Evolutionary conservation across 2,797 vertebrate species (phyloP).

Genomic region (Diglossa cyanea): DNA sequence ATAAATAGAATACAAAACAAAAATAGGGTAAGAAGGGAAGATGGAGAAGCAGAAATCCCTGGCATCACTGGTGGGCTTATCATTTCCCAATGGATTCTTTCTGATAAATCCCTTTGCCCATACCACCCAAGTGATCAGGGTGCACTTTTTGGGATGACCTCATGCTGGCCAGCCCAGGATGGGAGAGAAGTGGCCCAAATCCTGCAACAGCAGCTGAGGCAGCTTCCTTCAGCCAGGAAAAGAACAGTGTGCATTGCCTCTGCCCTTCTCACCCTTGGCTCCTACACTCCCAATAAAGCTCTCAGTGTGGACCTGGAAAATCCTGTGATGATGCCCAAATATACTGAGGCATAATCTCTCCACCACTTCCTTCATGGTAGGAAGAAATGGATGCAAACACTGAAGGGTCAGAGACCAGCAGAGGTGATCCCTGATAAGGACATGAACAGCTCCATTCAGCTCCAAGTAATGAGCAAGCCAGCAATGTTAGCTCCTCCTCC

Average conservation of each 20-base stretch:
- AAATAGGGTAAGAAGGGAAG: background rate
- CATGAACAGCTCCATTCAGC: background rate
- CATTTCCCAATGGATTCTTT: background rate
- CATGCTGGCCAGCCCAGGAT: background rate
- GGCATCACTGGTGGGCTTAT: background rate
- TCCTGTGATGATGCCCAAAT: background rate
- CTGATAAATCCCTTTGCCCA: background rate
- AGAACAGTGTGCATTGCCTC: background rate
- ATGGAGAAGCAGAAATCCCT: background rate
- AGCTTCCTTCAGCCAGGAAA: background rate
- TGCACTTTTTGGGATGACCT: rapidly evolving
- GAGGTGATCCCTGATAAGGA: background rate
- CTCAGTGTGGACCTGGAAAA: background rate
- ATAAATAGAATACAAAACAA: background rate
- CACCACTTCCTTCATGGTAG: background rate
- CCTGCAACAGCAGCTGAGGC: background rate
- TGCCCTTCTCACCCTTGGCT: background rate
- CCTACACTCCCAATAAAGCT: background rate
- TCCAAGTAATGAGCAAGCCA: background rate
- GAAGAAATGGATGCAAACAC: background rate
- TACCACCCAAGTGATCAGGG: background rate
- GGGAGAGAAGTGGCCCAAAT: background rate
- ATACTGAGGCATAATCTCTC: background rate
- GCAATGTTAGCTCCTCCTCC: background rate
- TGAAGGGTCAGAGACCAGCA: background rate